Evolutionary conservation across 1,140 invertebrate species (phyloP), one percentile per base, ranked within the genome.

Genomic region (Pachypeltis micranthus): DNA sequence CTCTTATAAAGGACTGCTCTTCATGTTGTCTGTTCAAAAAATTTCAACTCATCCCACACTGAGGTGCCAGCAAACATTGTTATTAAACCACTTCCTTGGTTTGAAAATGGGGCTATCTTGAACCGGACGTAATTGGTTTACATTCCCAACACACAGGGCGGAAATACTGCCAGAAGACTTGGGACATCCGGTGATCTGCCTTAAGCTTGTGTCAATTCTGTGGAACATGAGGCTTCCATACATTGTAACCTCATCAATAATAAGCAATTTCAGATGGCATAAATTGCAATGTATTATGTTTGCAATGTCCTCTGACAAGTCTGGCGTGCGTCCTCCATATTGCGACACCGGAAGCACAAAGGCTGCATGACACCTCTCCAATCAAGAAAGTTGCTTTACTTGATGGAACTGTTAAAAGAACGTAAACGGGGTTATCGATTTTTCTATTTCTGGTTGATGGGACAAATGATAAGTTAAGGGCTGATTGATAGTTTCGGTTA

Each of bases 221-320:
- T 44, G n/a, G 7, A 63, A 19, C 27, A 64, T 14, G 47, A 39
- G 26, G 16, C 16, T 27, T 14, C 31, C 56, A 14, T 27, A 25
- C 63, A 66, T 66, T 1, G 58, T 60, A n/a, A 67, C 58, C 62
- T 67, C 66, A 59, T 67, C 66, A 3, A 65, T 65, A 2, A 67
- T 65, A 2, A 62, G n/a, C 25, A 65, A 28, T 62, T 66, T 64
- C 21, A 65, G 27, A 24, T 63, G 34, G 10, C n/a, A 39, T 39
- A 39, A 44, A 47, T 14, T 21, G 25, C 56, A 21, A 44, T 27
- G 26, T 44, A 34, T 31, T 16, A n/a, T 31, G 19, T 59, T 14
- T 28, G 59, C 26, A 2, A 4, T 44, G 21, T 12, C 26, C 10
- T 7, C 28, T 59, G 44, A 54, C 16, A 29, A 29, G 2, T 56